phyloP scores from a whole-genome alignment of 2,113 vertebrate genomes.

The Tretioscincus oriximinensis region DNA sequence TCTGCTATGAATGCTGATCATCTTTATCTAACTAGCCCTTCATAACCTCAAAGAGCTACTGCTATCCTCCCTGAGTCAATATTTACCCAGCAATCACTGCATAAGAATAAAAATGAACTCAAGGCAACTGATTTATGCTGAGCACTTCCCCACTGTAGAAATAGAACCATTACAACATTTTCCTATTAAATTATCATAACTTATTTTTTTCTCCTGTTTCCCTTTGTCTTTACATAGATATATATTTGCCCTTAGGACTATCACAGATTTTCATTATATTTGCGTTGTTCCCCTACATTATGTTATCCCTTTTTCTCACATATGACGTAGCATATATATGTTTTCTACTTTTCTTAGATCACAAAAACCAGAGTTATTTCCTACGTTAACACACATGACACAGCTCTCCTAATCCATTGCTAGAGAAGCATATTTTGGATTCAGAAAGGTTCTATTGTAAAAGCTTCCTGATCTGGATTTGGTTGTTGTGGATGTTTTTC shows the following conservation, averaged over 20 bases:
- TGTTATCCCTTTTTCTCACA: not conserved
- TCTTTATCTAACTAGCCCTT: not conserved
- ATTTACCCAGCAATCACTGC: constrained; percentile 15
- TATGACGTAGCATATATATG: not conserved
- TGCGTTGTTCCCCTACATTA: not conserved
- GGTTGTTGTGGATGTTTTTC: too few relatives aligned
- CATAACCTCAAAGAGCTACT: constrained; percentile 9
- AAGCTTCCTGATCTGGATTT: too few relatives aligned
- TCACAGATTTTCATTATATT: too few relatives aligned
- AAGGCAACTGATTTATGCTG: not conserved
- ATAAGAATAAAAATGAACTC: not conserved
- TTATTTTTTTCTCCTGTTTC: not conserved
- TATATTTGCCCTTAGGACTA: too few relatives aligned
- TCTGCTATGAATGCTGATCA: not conserved
- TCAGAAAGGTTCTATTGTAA: not conserved
- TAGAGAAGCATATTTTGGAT: not conserved
- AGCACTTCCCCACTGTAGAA: not conserved
- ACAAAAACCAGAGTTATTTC: not conserved
- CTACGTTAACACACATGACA: not conserved
- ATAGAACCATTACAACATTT: not conserved
- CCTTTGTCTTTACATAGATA: too few relatives aligned
- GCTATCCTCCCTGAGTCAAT: constrained; percentile 12
- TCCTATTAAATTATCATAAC: not conserved
- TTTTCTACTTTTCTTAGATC: not conserved
- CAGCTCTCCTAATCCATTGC: not conserved